A percentile compares a stretch with the other conserved stretches of the same genome.
Conservation (phyloP, 2,797 vertebrate genomes). For the Knipowitschia caucasica region DNA sequence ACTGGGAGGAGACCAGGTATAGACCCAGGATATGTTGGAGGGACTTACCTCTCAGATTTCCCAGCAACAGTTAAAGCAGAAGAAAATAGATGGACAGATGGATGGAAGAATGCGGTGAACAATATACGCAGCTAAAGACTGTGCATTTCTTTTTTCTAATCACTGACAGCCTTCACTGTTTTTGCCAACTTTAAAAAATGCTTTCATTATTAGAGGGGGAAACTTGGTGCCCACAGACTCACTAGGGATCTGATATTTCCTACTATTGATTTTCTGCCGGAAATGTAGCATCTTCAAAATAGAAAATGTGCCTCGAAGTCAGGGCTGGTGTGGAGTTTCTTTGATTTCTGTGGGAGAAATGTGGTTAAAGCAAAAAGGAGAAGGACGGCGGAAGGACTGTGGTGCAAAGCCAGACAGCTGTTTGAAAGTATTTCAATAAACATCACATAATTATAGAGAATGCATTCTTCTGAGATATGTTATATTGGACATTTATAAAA, state of each 20-base stretch:
- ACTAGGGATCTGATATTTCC: conserved; percentile 61
- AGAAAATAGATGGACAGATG: too few species aligned
- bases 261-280: conserved; percentile 64
- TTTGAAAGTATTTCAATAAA: conserved; percentile 1
- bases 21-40: too few species aligned
- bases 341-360: conserved; percentile 17
- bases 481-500: too few species aligned
- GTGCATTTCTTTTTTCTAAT: not conserved
- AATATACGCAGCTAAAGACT: conserved; percentile 34
- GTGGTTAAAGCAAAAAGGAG: conserved; percentile 1
- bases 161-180: conserved; percentile 44
- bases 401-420: conserved; percentile 9
- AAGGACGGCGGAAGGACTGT: not conserved
- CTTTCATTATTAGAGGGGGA: conserved; percentile 14
- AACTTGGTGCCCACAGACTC: conserved; percentile 29
- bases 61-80: too few species aligned
- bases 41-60: too few species aligned
- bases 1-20: too few species aligned
- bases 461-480: too few species aligned
- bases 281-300: conserved; percentile 44
- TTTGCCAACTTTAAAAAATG: conserved; percentile 34
- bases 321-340: conserved; percentile 6
- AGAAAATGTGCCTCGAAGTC: conserved; percentile 16
- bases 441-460: too few species aligned
- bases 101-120: too few species aligned